phyloP scores from a whole-genome alignment of 2,113 vertebrate genomes.

The Orthonyx spaldingii region DNA sequence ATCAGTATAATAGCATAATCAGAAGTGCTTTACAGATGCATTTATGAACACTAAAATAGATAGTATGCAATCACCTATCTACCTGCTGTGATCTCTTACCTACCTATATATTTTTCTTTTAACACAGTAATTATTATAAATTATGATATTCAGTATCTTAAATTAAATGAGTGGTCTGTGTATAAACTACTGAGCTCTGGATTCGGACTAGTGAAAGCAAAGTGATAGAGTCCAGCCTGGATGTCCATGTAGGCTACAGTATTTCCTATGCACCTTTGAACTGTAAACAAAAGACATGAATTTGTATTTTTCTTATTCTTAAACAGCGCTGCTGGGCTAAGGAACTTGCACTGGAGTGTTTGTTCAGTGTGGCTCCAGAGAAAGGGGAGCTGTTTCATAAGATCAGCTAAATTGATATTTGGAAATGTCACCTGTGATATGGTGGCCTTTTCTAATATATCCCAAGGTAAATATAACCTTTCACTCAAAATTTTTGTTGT shows the following conservation, averaged over 20 bases:
- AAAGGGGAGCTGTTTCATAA: not conserved
- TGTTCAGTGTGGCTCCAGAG: not conserved
- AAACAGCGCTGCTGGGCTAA: not conserved
- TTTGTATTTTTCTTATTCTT: not conserved
- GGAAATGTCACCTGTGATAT: not conserved
- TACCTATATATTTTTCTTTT: not conserved
- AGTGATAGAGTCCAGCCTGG: not conserved
- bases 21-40: not conserved
- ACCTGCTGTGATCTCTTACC: not conserved
- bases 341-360: not conserved
- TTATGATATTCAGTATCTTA: not conserved
- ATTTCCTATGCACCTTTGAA: not conserved
- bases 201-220: not conserved
- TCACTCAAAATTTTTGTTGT: not conserved
- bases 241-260: not conserved
- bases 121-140: not conserved
- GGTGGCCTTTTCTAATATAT: conserved; percentile 22
- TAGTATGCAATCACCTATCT: not conserved
- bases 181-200: not conserved
- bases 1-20: not conserved
- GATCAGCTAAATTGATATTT: conserved; percentile 15
- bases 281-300: not conserved
- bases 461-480: not conserved
- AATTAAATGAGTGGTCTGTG: not conserved
- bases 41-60: not conserved